phyloP scores from a whole-genome alignment of 2,113 vertebrate genomes.

The Eulemur macaco region DNA sequence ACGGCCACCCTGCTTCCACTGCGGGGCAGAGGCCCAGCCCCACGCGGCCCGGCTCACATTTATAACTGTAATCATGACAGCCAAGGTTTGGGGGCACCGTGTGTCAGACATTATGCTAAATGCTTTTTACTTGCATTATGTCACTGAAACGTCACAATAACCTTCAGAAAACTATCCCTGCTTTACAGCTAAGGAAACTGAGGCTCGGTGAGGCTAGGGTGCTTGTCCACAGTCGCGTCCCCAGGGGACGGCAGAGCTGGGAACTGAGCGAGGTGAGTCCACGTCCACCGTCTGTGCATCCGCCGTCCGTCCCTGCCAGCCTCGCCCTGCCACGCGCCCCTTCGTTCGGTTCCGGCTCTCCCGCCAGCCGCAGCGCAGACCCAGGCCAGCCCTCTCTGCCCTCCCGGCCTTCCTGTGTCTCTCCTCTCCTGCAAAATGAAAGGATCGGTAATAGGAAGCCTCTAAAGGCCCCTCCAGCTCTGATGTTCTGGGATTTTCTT shows the following conservation, averaged over 20 bases:
- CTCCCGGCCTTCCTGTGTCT: not conserved
- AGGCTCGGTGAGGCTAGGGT: not conserved
- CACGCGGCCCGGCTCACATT: fast-evolving
- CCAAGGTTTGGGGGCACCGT: no score
- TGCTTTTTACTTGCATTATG: not conserved
- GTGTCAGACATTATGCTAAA: not conserved
- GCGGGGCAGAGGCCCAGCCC: not conserved
- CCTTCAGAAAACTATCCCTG: not conserved
- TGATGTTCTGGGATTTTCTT: not conserved
- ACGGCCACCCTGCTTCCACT: not conserved
- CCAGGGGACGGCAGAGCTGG: not conserved
- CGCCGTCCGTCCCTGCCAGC: no score
- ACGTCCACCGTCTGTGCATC: not conserved
- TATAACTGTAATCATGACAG: not conserved
- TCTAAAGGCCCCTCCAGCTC: not conserved
- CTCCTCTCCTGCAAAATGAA: not conserved
- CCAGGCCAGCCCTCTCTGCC: not conserved
- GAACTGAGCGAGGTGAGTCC: not conserved
- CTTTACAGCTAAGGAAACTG: not conserved
- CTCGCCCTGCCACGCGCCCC: fast-evolving
- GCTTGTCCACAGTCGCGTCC: not conserved
- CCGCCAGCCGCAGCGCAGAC: fast-evolving
- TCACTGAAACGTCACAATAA: not conserved
- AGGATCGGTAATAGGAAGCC: not conserved
- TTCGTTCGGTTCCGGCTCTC: not conserved